Evolutionary conservation across 1,140 invertebrate species (phyloP).

Genomic region (Aphidius ervi): DNA sequence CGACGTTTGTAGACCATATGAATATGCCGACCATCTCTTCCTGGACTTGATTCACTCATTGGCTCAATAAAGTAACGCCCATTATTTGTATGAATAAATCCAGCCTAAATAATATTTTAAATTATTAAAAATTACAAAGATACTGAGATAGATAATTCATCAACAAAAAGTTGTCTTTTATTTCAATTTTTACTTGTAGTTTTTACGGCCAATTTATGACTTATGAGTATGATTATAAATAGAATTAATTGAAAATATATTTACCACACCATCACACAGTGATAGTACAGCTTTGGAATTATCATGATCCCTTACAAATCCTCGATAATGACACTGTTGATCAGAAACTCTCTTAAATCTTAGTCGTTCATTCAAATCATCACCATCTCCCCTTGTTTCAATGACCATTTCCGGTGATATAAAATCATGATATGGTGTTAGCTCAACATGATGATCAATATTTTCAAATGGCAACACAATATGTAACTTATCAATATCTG

Average conservation of each 20-base stretch:
- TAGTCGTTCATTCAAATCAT: conserved; percentile 33
- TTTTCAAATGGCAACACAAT: conserved; percentile 52
- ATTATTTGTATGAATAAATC: conserved; percentile 48
- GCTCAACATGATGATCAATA: conserved; percentile 50
- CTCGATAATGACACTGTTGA: conserved; percentile 57
- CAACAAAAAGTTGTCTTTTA: neutral
- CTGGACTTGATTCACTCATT: conserved; percentile 42
- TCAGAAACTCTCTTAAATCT: conserved; percentile 32
- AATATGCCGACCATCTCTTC: conserved; percentile 49
- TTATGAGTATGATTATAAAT: too few relatives aligned
- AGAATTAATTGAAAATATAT: conserved; percentile 19
- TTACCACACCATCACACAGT: conserved; percentile 62
- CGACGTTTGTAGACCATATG: conserved; percentile 50
- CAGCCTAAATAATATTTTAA: conserved; percentile 37
- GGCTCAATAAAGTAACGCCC: conserved; percentile 55
- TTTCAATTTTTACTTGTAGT: neutral
- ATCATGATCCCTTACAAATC: conserved; percentile 49
- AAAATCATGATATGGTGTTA: conserved; percentile 56
- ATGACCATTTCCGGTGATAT: conserved; percentile 57
- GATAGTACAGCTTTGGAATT: conserved; percentile 58
- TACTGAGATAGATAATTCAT: neutral
- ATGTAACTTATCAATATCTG: conserved; percentile 43
- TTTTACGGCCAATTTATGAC: too few relatives aligned
- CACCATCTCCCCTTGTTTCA: conserved; percentile 47
- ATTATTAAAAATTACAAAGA: neutral